Evolutionary conservation across 2,797 vertebrate species (phyloP).

Genomic region (Nyctalus aviator): DNA sequence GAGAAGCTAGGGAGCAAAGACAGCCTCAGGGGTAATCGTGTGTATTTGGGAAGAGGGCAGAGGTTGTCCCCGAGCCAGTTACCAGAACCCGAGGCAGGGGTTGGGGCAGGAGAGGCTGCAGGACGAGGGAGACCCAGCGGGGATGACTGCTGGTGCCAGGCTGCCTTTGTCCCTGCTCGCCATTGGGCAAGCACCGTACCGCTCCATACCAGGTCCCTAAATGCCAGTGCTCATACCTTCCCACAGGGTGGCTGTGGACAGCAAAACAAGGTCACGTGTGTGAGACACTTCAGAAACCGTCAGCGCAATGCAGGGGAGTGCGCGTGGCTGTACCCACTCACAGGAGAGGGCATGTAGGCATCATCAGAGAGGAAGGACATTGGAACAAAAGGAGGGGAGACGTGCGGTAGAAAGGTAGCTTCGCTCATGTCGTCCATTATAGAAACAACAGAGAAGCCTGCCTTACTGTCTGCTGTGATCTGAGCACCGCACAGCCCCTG

Average conservation of each 20-base stretch:
- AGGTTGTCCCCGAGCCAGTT: neutral
- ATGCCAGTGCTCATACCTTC: neutral
- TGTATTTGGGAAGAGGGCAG: neutral
- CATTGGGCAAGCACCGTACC: neutral
- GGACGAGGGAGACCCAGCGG: neutral
- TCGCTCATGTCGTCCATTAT: neutral
- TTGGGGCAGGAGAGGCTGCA: neutral
- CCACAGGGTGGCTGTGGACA: neutral
- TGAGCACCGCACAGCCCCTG: neutral
- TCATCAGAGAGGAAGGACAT: neutral
- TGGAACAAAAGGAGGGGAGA: neutral
- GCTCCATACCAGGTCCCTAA: neutral
- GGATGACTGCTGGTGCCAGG: neutral
- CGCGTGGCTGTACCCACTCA: neutral
- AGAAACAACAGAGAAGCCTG: too few species aligned
- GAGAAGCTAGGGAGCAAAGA: neutral
- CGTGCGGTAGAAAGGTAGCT: neutral
- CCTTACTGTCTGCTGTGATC: neutral
- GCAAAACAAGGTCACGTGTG: neutral
- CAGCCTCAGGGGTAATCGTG: neutral
- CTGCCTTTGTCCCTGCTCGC: neutral
- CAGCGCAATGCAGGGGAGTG: neutral
- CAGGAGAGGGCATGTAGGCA: too few species aligned
- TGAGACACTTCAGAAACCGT: neutral
- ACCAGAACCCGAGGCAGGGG: neutral